Base-by-base conservation (phyloP, 2,113 vertebrate genomes). In the Bos indicus region DNA sequence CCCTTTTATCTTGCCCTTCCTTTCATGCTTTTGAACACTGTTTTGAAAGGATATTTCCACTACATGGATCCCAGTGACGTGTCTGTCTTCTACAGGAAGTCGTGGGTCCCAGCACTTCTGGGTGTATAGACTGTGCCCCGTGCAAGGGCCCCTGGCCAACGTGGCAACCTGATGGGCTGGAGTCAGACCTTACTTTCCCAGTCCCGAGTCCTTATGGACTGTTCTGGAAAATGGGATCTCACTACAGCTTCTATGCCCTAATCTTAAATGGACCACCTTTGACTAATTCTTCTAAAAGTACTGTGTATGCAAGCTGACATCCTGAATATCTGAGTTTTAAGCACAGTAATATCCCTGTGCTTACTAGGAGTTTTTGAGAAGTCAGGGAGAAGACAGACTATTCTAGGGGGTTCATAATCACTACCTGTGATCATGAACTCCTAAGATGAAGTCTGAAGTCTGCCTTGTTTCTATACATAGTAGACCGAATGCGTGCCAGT, bases 401-500 rank as follows among this genome's bases (percentile, higher is more conserved):
- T 26, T 40, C 77, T 21, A 52, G 43, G 62, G 80, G 28, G 0
- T 43, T 43, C 43, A 43, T 43, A 43, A 43, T 43, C 43, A 43
- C 26, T 16, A 5, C 13, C 17, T 60, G 80, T 43, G 81, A n/a
- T 78, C 15, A 28, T 51, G 56, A 84, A 33, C 54, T 11, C 9
- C n/a, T 15, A 85, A n/a, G 33, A 15, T 78, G 54, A 52, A 71
- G 26, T 67, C 11, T 19, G 26, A 46, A 13, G 26, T 60, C 23
- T 3, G 4, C 15, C 26, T 33, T 26, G 14, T 28, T 64, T 86
- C 19, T 17, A 1, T 3, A 9, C 10, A 7, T 26, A 62, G 28
- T 36, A 64, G n/a, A 46, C 21, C 0, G 0, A 6, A 19, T 5
- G 10, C 3, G 28, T 15, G 28, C 51, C 6, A 14, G 19, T 4